These are phyloP conservation scores for Venusia cambrica DNA, from an alignment of 2,888 invertebrate species.

Conservation along the genomic window DNA sequence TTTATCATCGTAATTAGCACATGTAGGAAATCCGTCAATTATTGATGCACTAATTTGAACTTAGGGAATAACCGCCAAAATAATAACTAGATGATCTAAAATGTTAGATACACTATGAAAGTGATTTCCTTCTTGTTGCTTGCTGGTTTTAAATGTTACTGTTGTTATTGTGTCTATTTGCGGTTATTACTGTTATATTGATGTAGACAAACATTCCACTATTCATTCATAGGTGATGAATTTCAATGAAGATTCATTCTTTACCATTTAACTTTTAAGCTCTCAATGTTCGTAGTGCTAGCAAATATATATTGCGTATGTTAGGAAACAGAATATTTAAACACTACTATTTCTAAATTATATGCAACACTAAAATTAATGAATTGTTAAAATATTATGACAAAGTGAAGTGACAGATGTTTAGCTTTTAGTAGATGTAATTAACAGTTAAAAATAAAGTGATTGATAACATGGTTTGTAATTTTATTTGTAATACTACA, in stretches of 20 bases:
- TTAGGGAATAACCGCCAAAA: slow-evolving; percentile 15
- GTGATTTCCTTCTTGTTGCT: slow-evolving; percentile 18
- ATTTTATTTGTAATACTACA: slow-evolving; percentile 15
- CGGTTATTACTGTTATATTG: slow-evolving; percentile 2
- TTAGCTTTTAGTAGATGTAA: slow-evolving; percentile 33
- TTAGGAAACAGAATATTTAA: slow-evolving; percentile 1
- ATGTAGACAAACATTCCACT: slow-evolving; percentile 55
- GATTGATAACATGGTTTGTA: slow-evolving; percentile 38
- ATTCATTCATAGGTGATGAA: slow-evolving; percentile 34
- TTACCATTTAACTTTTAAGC: slow-evolving; percentile 24
- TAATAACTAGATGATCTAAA: background rate
- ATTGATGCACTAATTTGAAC: slow-evolving; percentile 33
- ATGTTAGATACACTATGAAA: background rate
- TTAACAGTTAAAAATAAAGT: slow-evolving; percentile 55
- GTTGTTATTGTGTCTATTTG: slow-evolving; percentile 17
- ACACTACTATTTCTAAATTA: slow-evolving; percentile 4
- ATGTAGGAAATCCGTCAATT: slow-evolving; percentile 52
- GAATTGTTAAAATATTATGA: slow-evolving; percentile 20
- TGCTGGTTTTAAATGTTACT: slow-evolving; percentile 21
- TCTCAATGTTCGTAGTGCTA: slow-evolving; percentile 23
- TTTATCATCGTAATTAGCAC: slow-evolving; percentile 46
- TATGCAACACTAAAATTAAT: slow-evolving; percentile 16
- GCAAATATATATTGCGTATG: slow-evolving; percentile 3
- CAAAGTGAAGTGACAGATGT: slow-evolving; percentile 29
- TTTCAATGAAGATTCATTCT: slow-evolving; percentile 1